phyloP scores from a whole-genome alignment of 2,113 vertebrate species.

The Aix galericulata region DNA sequence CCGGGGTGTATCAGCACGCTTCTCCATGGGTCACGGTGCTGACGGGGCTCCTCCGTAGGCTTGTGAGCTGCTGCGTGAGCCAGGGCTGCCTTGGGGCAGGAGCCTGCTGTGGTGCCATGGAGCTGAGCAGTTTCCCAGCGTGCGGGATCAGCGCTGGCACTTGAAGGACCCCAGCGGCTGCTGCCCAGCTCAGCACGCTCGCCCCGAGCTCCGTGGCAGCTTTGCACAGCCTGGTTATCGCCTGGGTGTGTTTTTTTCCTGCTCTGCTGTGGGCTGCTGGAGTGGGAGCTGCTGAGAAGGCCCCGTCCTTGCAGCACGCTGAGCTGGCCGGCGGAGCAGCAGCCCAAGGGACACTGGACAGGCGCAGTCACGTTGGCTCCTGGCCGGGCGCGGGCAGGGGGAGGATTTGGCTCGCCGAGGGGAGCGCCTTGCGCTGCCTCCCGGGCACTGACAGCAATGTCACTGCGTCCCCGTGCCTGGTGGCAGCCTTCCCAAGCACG shows the following conservation, averaged over 20 bases:
- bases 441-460: neutral
- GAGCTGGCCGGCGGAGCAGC: neutral
- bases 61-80: neutral
- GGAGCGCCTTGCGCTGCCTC: neutral
- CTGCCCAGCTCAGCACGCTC: fast-evolving
- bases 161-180: fast-evolving
- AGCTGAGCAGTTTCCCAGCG: neutral
- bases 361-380: neutral
- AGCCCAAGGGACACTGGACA: fast-evolving
- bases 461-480: neutral
- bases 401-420: neutral
- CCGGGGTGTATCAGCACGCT: neutral
- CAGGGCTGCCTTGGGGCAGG: neutral
- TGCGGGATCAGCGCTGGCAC: neutral
- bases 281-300: neutral
- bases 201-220: neutral
- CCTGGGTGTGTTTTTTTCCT: neutral
- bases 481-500: neutral
- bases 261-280: neutral
- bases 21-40: fast-evolving
- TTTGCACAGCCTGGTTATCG: neutral
- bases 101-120: neutral
- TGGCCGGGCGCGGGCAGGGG: fast-evolving
- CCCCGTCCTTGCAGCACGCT: fast-evolving
- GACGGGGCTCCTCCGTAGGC: neutral